These are phyloP conservation scores for Hyles lineata DNA, from an alignment of 2,888 invertebrate species.

Conservation along the genomic window DNA sequence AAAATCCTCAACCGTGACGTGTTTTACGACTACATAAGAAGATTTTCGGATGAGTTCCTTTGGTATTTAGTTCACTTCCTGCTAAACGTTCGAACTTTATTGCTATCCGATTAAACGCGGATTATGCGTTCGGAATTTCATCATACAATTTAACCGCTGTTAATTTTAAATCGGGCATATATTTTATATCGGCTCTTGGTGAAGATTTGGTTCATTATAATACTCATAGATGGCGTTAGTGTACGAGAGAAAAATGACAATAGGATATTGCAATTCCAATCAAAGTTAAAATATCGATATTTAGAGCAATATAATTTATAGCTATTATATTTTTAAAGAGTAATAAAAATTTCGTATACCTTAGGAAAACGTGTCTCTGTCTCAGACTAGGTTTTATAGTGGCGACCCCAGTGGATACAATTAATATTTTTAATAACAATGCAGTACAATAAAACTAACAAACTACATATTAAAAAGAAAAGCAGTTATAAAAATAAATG, in stretches of 20 bases:
- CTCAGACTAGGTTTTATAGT: too few species aligned
- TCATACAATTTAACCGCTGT: not conserved
- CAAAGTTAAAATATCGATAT: too few species aligned
- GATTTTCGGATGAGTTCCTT: slow-evolving; percentile 7
- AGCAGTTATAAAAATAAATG: too few species aligned
- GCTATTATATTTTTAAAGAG: too few species aligned
- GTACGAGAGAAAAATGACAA: not conserved
- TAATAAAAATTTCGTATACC: too few species aligned
- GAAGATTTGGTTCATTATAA: not conserved
- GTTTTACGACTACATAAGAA: slow-evolving; percentile 5
- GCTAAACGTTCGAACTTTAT: slow-evolving; percentile 5
- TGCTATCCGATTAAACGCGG: slow-evolving; percentile 2
- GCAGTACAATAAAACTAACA: too few species aligned
- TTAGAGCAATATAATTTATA: too few species aligned
- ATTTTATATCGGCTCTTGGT: not conserved
- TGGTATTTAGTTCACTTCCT: slow-evolving; percentile 15
- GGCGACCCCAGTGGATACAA: too few species aligned
- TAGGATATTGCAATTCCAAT: too few species aligned
- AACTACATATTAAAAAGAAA: too few species aligned
- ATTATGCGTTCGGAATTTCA: not conserved
- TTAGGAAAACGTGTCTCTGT: too few species aligned
- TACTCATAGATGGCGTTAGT: not conserved
- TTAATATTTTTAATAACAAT: too few species aligned
- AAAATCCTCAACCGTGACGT: not conserved
- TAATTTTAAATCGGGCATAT: not conserved